phyloP scores from a whole-genome alignment of 2,797 vertebrate genomes.

The Australoheros facetus region DNA sequence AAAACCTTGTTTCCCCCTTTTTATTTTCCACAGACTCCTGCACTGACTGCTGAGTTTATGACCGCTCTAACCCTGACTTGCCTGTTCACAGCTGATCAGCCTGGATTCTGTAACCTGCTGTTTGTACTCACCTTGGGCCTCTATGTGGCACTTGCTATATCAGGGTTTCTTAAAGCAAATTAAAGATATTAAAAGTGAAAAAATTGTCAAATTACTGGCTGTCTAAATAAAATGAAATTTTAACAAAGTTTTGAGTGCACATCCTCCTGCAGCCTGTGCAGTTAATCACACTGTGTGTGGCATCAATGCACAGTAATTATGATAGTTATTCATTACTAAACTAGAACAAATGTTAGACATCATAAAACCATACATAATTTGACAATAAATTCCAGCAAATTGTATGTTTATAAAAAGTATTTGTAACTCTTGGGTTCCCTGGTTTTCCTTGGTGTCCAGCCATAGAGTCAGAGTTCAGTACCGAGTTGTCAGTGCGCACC shows the following conservation, averaged over 20 bases:
- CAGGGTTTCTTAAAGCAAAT: slow-evolving; percentile 69
- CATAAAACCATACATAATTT: not conserved
- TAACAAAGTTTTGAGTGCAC: not conserved
- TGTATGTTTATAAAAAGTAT: not conserved
- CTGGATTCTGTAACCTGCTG: slow-evolving; percentile 68
- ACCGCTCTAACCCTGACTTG: slow-evolving; percentile 41
- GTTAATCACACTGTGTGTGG: not conserved
- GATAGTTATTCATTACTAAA: not conserved
- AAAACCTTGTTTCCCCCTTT: slow-evolving; percentile 26
- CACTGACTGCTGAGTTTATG: slow-evolving; percentile 32
- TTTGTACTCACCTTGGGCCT: slow-evolving; percentile 59
- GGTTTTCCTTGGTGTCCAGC: slow-evolving; percentile 12
- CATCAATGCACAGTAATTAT: too few species aligned
- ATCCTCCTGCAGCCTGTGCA: not conserved
- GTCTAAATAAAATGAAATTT: not conserved
- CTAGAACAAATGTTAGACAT: not conserved
- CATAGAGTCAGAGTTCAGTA: slow-evolving; percentile 28
- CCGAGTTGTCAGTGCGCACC: slow-evolving; percentile 46
- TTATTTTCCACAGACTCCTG: slow-evolving; percentile 26
- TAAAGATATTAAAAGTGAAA: slow-evolving; percentile 66
- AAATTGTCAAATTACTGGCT: slow-evolving; percentile 42
- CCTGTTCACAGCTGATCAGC: slow-evolving; percentile 28
- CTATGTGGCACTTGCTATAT: slow-evolving; percentile 49
- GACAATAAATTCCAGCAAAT: not conserved
- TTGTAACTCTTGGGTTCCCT: not conserved